Percentiles rank a stretch among this genome's conserved stretches.
These are phyloP conservation scores for Thunnus albacares DNA, from an alignment of 2,797 vertebrate genomes.

Conservation along the genomic window DNA sequence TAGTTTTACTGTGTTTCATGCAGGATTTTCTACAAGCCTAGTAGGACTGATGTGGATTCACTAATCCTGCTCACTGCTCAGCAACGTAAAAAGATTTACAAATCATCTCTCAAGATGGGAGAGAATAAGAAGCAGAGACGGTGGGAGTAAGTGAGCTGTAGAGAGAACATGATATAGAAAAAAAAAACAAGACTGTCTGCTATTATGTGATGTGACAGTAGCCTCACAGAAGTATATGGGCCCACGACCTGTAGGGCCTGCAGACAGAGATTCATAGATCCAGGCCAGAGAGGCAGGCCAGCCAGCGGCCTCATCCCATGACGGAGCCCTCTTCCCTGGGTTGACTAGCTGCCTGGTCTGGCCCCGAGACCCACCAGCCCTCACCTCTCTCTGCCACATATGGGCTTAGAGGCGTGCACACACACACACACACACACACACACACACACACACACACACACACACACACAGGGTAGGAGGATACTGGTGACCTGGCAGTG, in stretches of 20 bases:
- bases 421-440: conserved; percentile 44
- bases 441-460: conserved; percentile 34
- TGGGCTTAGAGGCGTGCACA: conserved; percentile 60
- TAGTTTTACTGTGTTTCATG: background rate
- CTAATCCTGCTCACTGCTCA: too few species aligned
- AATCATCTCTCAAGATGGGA: background rate
- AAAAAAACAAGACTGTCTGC: conserved; percentile 41
- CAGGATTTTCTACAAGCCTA: background rate
- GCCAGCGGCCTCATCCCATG: conserved; percentile 69
- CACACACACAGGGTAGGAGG: conserved; percentile 53
- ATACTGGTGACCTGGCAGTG: conserved; percentile 81
- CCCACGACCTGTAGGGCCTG: conserved; percentile 64
- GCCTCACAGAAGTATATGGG: conserved; percentile 68
- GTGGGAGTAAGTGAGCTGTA: conserved; percentile 33
- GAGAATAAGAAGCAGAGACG: conserved; percentile 6
- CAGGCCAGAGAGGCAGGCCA: conserved; percentile 66
- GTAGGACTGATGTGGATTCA: too few species aligned
- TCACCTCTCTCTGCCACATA: conserved; percentile 71
- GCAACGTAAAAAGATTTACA: background rate
- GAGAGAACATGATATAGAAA: conserved; percentile 27
- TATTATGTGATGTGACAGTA: conserved; percentile 81
- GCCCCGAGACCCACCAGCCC: conserved; percentile 71
- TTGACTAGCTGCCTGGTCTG: conserved; percentile 65
- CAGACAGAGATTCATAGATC: conserved; percentile 66
- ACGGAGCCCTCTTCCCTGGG: conserved; percentile 71